Base-by-base conservation (phyloP, 2,113 vertebrate species). In the Recurvirostra avosetta region DNA sequence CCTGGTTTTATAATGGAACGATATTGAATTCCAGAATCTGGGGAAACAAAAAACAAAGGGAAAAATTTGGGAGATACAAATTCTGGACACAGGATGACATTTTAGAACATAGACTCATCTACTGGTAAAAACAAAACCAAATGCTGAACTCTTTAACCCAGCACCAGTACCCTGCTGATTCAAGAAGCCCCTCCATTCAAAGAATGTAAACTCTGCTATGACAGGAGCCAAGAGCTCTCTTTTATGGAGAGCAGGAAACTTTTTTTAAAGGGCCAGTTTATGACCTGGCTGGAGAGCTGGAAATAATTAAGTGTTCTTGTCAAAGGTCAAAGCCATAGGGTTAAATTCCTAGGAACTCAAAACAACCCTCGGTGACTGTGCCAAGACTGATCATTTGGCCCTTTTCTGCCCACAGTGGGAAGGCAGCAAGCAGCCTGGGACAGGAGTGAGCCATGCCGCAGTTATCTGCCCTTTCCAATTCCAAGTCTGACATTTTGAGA, bases 271-370 rank as follows among this genome's bases (percentile, higher is more conserved):
- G 67, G 61, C 25, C 53, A 43, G 63, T 88, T 96, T 92, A 96
- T 76, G 93, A 94, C 94, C 87, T 73, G 53, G 80, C 76, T 94
- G 30, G 68, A 95, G 74, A 95, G 84, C 96, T 97, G 96, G 96
- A 96, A 98, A 95, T 95, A 96, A 97, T 97, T 96, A 97, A 94
- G 81, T 92, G 94, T 90, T 94, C 94, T 80, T 94, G 96, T 97
- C 95, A 96, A 95, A 95, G 95, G 97, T 92, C 96, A 97, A 97
- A 97, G 92, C 76, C 85, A 90, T 49, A 88, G 94, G 96, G 94
- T 97, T 96, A 97, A 97, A 96, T 97, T 96, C 93, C 96, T 94
- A 63, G 62, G 71, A 92, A 93, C 47, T 92, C 93, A 83, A 96
- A 97, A 93, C 92, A 95, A 53, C 17, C 34, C 75, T 58, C 0